Evolutionary conservation across 1,140 invertebrate genomes (phyloP), one percentile per base, ranked within the genome.

Genomic region (Eupeodes corollae): DNA sequence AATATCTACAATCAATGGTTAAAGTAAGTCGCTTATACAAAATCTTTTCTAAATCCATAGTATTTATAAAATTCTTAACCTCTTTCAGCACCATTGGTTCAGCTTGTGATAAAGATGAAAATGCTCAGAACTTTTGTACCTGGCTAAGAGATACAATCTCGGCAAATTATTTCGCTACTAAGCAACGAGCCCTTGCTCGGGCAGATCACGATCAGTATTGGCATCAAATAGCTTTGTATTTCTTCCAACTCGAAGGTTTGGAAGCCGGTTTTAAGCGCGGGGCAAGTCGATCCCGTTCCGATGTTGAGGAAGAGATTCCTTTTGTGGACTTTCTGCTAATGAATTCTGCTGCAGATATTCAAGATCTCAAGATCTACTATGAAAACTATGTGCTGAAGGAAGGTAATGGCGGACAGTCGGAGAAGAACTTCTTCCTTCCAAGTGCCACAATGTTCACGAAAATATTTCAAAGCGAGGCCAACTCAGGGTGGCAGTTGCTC

Each of bases 1-100:
- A 71, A 90, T 21, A 91, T 93, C 44, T 79, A 84, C 59, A 79
- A 82, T 56, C 84, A 88, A 61, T 86, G 86, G 76, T 70, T 79
- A 50, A 78, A 68, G 64, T 67, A 55, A 53, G 63, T 42, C 16
- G 13, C 8, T 18, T 13, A 16, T 13, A 45, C 32, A 5, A 44
- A 32, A 31, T 31, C n/a, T 46, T 39, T 12, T 31, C 1, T 1
- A 6, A 35, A 14, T 34, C 1, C 6, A 5, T 31, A 48, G 14
- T 14, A 37, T 11, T 3, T 1, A 1, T 14, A 34, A 41, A 12
- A 43, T 48, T 42, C n/a, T 34, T 47, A 42, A 40, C 5, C 1
- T 6, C 18, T 44, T 52, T 0, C 31, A 67, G 64, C 59, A 88
- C 85, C 1, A 76, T 89, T 18, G 70, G 77, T 37, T 71, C 75